Conservation (phyloP, 2,888 invertebrate species). For the Dioctria linearis region DNA sequence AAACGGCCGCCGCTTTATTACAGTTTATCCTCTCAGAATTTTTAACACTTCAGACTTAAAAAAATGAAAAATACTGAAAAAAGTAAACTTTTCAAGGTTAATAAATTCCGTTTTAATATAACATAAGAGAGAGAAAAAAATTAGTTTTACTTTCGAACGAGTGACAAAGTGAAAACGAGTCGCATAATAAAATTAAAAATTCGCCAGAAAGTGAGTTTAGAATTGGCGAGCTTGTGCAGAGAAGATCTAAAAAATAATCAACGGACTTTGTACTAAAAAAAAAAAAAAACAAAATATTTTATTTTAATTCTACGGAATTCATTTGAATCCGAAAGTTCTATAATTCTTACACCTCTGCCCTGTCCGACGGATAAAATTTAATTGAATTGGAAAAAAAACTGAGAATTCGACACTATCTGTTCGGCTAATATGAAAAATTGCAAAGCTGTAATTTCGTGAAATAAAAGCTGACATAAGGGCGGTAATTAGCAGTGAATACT, state of each 20-base stretch:
- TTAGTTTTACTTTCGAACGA: slow-evolving; percentile 35
- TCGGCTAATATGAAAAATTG: background rate
- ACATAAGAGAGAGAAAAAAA: background rate
- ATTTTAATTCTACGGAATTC: no score
- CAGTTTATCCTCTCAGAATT: slow-evolving; percentile 22
- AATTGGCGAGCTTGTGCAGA: background rate
- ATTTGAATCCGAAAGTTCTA: background rate
- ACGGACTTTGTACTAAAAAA: background rate
- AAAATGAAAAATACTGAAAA: slow-evolving; percentile 21
- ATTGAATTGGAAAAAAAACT: background rate
- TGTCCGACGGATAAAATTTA: background rate
- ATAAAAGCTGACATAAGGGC: slow-evolving; percentile 43
- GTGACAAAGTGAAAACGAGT: background rate
- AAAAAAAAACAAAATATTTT: no score
- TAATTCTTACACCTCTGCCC: background rate
- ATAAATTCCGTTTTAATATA: slow-evolving; percentile 29
- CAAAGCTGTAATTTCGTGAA: slow-evolving; percentile 42
- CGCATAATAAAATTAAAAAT: slow-evolving; percentile 12
- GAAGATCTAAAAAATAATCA: no score
- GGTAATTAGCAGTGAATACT: slow-evolving; percentile 31
- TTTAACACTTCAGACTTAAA: slow-evolving; percentile 26
- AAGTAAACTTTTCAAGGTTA: slow-evolving; percentile 45
- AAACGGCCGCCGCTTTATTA: slow-evolving; percentile 39
- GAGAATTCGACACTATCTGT: background rate
- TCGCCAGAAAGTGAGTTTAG: background rate